Conservation (phyloP, 2,797 vertebrate genomes). For the Pseudomugil gertrudae region DNA sequence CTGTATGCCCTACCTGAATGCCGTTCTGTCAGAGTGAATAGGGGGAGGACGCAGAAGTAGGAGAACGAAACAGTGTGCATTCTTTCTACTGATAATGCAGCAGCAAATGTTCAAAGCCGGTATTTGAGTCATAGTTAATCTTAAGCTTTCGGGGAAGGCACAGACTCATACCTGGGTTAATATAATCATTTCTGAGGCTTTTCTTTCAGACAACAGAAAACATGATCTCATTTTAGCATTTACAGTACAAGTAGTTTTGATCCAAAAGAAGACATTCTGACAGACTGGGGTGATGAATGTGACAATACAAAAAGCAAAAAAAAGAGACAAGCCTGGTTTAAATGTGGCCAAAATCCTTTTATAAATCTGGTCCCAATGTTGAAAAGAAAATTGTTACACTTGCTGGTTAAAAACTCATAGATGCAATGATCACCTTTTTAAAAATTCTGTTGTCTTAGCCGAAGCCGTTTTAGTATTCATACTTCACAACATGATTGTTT, state of each 20-base stretch:
- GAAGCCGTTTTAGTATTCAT: background rate
- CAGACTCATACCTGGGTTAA: constrained; percentile 51
- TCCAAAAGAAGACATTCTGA: background rate
- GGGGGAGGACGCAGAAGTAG: constrained; percentile 26
- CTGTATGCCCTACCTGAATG: constrained; percentile 46
- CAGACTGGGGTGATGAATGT: background rate
- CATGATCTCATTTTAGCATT: constrained; percentile 37
- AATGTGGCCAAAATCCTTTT: background rate
- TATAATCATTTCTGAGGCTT: constrained; percentile 44
- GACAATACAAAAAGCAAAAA: background rate
- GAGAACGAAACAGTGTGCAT: constrained; percentile 30
- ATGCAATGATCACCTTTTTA: background rate
- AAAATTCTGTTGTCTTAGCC: background rate
- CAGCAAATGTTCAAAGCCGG: constrained; percentile 29
- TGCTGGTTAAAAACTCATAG: background rate
- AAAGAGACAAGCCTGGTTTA: background rate
- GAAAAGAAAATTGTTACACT: background rate
- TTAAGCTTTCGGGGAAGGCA: constrained; percentile 63
- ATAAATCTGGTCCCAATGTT: background rate
- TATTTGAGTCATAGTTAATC: constrained; percentile 72
- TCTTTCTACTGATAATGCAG: constrained; percentile 66
- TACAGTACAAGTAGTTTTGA: constrained; percentile 12
- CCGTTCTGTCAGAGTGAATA: constrained; percentile 28
- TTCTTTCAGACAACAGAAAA: constrained; percentile 23
- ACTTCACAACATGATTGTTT: background rate